Conservation (phyloP, 2,888 invertebrate species). For the Dendrolimus houi region DNA sequence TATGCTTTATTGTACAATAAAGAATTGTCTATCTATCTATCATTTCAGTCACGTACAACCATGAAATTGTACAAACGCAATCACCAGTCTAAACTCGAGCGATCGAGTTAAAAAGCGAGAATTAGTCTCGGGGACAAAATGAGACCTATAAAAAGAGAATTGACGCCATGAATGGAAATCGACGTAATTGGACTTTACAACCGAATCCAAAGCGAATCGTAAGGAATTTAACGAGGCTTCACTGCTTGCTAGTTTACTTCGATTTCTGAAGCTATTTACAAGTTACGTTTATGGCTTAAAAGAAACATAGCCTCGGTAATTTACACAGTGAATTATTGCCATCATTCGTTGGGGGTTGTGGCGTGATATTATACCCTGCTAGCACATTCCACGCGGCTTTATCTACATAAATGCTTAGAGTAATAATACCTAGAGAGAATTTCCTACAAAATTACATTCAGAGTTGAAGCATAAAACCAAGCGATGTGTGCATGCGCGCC, state of each 20-base stretch:
- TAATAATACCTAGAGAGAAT: too few species aligned
- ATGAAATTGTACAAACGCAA: neutral
- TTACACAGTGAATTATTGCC: too few species aligned
- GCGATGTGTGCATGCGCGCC: too few species aligned
- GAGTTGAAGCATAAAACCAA: too few species aligned
- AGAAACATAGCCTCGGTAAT: too few species aligned
- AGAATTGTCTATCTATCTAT: neutral
- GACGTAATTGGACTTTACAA: conserved; percentile 18
- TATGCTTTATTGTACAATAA: neutral
- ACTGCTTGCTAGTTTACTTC: neutral
- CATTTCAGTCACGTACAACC: neutral
- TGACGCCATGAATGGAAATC: conserved; percentile 19
- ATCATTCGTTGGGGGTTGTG: too few species aligned
- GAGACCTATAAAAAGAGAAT: conserved; percentile 18
- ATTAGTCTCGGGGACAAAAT: conserved; percentile 15
- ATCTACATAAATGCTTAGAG: too few species aligned
- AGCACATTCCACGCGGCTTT: too few species aligned
- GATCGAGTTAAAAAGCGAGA: conserved; percentile 14
- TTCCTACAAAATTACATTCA: too few species aligned
- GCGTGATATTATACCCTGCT: too few species aligned
- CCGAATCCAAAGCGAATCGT: conserved; percentile 7
- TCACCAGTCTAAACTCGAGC: conserved; percentile 2
- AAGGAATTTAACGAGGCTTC: neutral
- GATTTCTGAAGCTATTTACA: conserved; percentile 8
- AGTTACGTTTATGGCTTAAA: too few species aligned